phyloP scores from a whole-genome alignment of 2,113 vertebrate genomes.

The Psephotus haematonotus region DNA sequence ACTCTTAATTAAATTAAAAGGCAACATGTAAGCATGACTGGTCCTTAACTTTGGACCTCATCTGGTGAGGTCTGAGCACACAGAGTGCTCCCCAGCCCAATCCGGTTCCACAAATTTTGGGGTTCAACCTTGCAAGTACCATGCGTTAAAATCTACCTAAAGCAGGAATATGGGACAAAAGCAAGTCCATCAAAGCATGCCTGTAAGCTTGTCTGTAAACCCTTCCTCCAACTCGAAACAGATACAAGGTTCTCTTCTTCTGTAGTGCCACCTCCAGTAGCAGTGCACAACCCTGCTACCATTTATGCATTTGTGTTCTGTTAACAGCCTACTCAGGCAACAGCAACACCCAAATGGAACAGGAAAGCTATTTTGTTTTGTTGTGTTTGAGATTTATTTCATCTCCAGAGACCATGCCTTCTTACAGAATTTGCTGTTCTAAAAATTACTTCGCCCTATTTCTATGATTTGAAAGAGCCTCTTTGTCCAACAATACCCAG shows the following conservation, averaged over 20 bases:
- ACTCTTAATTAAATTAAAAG: too few relatives aligned
- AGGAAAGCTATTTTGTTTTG: background rate
- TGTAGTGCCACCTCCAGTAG: background rate
- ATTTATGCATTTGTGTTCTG: background rate
- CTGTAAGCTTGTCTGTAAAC: background rate
- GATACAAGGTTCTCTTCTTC: background rate
- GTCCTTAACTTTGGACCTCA: background rate
- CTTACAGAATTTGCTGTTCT: slow-evolving; percentile 41
- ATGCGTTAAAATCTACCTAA: background rate
- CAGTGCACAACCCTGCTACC: background rate
- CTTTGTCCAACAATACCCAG: slow-evolving; percentile 4
- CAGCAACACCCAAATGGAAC: background rate
- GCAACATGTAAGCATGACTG: background rate
- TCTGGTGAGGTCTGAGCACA: background rate
- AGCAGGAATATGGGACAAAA: background rate
- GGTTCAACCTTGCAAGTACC: background rate
- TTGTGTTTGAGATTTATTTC: background rate
- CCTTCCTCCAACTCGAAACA: background rate
- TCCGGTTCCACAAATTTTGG: fast-evolving
- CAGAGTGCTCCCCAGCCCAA: background rate
- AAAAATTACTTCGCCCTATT: slow-evolving; percentile 43
- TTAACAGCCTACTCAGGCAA: background rate
- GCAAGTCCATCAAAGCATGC: fast-evolving
- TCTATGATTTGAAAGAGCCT: slow-evolving; percentile 36
- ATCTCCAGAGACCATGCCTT: slow-evolving; percentile 9